Evolutionary conservation across 2,888 invertebrate species (phyloP), one percentile per base, ranked within the genome.

Genomic region (Ernsta delagoae): DNA sequence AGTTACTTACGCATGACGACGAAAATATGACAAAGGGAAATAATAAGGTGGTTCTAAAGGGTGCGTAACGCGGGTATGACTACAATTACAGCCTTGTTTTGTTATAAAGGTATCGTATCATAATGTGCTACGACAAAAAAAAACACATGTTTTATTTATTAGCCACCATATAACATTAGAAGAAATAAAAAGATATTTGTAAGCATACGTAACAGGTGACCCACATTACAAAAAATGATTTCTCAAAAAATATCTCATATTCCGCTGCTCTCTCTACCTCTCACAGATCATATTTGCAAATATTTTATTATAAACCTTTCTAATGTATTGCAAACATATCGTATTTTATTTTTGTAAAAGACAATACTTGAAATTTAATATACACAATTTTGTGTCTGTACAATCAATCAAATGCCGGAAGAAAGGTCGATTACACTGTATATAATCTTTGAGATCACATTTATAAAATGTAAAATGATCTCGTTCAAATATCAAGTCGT

Each of bases 331-430:
- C 54, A 54, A 24, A 11, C 54, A 54, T 24, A 31, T 54, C 54
- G 24, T 54, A 11, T 54, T 54, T 31, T 50, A 50, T 12, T 31
- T 54, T 31, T 31, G 4, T 31, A 54, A 3, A 54, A 54, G 39
- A 9, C 8, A 7, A 5, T 12, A 65, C 34, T 57, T 59, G 65
- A 53, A 59, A 66, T 31, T 8, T 31, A 59, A 59, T 65, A 65
- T 43, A 45, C 8, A 39, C 31, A 39, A 39, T 50, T 8, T 66
- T 36, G 45, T 53, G 11, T 50, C 54, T 56, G 56, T 56, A 24
- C 64, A 8, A 39, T 66, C 66, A 66, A 60, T 66, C 66, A 66
- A 24, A 34, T 66, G 66, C 60, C 66, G 66, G 66, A 60, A 66
- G 66, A 60, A 60, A 60, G 59, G 54, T 66, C 53, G 6, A 60